Base-by-base conservation (phyloP, 1,140 invertebrate species). In the Caenorhabditis inopinata region DNA sequence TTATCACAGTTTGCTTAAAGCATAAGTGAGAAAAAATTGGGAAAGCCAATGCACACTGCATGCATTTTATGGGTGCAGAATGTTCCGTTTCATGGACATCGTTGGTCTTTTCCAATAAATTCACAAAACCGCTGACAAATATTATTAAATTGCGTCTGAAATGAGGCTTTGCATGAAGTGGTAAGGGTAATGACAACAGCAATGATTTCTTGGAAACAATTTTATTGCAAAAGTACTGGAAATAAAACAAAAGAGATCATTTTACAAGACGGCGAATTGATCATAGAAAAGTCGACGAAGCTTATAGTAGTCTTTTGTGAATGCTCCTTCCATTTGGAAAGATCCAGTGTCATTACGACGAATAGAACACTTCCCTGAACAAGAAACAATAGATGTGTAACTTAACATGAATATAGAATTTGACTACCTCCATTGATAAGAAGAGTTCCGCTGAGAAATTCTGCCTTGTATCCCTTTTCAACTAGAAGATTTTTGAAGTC, bases 401-500 rank as follows among this genome's bases (percentile, higher is more conserved):
- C 6, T 23, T 51, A 46, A 27, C 46, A 73, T 1, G 0, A 12
- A 11, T 27, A 16, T 25, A 48, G 2, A 12, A 21, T 48, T 23
- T 75, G 58, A 48, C 35, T 18, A 77, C 32, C 21, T 45, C 95
- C 94, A 86, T 95, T 96, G 90, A 96, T 97, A 92, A 96, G 96
- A 0, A 99, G 91, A 48, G 96, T 94, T 74, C 97, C 97, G 38
- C 93, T 94, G 53, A 92, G 93, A 90, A 99, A 97, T 91, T 99
- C 97, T 0, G 96, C 96, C 79, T 91, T 91, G 82, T 98, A 94
- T 58, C 95, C 96, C 86, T 92, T 91, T 84, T 92, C 93, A 35
- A 93, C 92, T n/a, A 99, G 90, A n/a, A 96, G 91, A 89, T 96
- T 93, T 88, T 98, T 97, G 85, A 99, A 95, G 89, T 99, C 96